phyloP scores from a whole-genome alignment of 2,888 invertebrate genomes.

The Pseudococcus longispinus region DNA sequence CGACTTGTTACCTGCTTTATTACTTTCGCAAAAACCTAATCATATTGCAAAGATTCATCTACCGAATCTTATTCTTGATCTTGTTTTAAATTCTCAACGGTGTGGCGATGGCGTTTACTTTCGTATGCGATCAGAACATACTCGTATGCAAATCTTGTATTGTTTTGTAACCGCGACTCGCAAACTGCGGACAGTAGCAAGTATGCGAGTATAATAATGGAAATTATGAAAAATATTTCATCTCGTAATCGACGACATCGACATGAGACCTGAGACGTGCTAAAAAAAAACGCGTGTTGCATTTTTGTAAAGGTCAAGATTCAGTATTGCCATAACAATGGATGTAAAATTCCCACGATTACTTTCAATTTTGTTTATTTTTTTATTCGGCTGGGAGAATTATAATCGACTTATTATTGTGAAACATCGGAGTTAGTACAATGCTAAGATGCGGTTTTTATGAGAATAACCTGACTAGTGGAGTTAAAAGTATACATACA shows the following conservation, averaged over 20 bases:
- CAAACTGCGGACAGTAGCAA: background rate
- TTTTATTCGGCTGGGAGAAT: background rate
- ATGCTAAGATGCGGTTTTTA: background rate
- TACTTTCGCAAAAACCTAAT: background rate
- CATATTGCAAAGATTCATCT: background rate
- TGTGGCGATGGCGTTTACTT: background rate
- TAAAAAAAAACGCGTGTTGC: background rate
- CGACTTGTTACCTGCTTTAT: background rate
- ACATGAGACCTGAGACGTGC: background rate
- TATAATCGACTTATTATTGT: background rate
- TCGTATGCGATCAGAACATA: background rate
- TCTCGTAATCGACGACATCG: background rate
- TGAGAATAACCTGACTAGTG: background rate
- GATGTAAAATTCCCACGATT: conserved; percentile 20
- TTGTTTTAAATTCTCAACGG: background rate
- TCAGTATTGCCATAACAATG: conserved; percentile 30
- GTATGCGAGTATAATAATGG: background rate
- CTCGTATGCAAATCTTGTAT: background rate
- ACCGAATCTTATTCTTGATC: background rate
- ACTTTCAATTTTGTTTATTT: background rate
- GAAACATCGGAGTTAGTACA: background rate
- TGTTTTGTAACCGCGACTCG: background rate
- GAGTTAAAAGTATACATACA: background rate
- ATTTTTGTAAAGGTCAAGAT: conserved; percentile 4
- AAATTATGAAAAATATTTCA: background rate